phyloP scores from a whole-genome alignment of 2,797 vertebrate genomes.

The Esox lucius region DNA sequence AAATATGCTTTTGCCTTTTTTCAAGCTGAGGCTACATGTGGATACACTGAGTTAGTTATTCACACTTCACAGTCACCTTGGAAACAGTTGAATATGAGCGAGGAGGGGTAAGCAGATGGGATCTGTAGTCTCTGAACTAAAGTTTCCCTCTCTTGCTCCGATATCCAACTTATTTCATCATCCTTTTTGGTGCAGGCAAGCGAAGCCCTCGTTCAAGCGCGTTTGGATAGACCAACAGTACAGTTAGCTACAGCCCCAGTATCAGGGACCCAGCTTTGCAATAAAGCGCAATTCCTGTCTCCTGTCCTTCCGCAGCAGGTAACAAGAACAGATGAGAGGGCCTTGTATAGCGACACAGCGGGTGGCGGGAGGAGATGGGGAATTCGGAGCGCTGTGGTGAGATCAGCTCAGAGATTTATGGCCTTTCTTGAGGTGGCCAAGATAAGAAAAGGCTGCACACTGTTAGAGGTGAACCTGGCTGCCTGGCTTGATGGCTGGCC shows the following conservation, averaged over 20 bases:
- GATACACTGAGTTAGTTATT: constrained; percentile 5
- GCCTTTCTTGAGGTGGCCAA: constrained; percentile 55
- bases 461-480: constrained; percentile 55
- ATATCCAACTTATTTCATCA: constrained; percentile 78
- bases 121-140: constrained; percentile 13
- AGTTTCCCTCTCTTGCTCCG: constrained; percentile 72
- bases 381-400: constrained; percentile 52
- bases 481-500: constrained; percentile 25
- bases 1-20: constrained; percentile 32
- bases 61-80: constrained; percentile 68
- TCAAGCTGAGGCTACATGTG: constrained; percentile 24
- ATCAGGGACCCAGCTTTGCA: constrained; percentile 65
- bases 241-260: constrained; percentile 39
- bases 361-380: constrained; percentile 50
- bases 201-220: constrained; percentile 60
- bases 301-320: constrained; percentile 69
- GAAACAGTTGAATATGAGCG: constrained; percentile 68
- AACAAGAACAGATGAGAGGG: constrained; percentile 73
- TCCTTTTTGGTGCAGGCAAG: constrained; percentile 62
- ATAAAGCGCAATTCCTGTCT: constrained; percentile 70
- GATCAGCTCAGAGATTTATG: constrained; percentile 69
- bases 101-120: constrained; percentile 53
- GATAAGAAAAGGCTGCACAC: constrained; percentile 57
- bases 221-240: constrained; percentile 63
- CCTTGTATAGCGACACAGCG: constrained; percentile 52